These are phyloP conservation scores for Drosophila tani DNA, from an alignment of 1,140 invertebrate species.

Conservation along the genomic window DNA sequence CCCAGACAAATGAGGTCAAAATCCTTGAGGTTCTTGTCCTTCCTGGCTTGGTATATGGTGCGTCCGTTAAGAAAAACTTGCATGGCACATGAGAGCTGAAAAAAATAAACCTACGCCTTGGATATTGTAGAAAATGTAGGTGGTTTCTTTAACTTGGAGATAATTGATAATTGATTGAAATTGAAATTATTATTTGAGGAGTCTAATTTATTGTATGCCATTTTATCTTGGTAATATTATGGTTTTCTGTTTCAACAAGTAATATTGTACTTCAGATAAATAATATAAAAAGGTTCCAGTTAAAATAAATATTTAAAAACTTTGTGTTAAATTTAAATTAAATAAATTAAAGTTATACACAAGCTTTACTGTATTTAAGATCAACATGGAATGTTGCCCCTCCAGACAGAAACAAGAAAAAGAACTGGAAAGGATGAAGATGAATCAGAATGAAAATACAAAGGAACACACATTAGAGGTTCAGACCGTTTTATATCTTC, in stretches of 20 bases:
- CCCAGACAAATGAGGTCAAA: slow-evolving; percentile 77
- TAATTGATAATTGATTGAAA: no score
- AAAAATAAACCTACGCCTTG: no score
- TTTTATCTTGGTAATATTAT: neutral
- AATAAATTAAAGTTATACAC: neutral
- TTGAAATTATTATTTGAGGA: neutral
- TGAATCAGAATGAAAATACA: slow-evolving; percentile 5
- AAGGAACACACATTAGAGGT: neutral
- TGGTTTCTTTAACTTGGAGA: no score
- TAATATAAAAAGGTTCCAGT: neutral
- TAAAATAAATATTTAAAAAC: neutral
- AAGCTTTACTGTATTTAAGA: slow-evolving; percentile 16
- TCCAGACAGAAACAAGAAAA: slow-evolving; percentile 24
- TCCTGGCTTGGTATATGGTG: slow-evolving; percentile 35
- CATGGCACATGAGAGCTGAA: neutral
- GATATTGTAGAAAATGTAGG: no score
- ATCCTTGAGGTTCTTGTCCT: slow-evolving; percentile 84
- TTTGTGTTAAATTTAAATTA: neutral
- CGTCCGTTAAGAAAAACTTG: neutral
- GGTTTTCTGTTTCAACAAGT: neutral
- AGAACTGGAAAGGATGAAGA: slow-evolving; percentile 13
- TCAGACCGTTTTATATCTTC: neutral
- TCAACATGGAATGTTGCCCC: slow-evolving; percentile 10
- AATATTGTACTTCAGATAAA: neutral
- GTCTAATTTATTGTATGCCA: neutral